A percentile compares a stretch with the other conserved stretches of the same genome.
These are phyloP conservation scores for Gnathonemus longibarbis DNA, from an alignment of 2,113 vertebrate species.

Conservation along the genomic window DNA sequence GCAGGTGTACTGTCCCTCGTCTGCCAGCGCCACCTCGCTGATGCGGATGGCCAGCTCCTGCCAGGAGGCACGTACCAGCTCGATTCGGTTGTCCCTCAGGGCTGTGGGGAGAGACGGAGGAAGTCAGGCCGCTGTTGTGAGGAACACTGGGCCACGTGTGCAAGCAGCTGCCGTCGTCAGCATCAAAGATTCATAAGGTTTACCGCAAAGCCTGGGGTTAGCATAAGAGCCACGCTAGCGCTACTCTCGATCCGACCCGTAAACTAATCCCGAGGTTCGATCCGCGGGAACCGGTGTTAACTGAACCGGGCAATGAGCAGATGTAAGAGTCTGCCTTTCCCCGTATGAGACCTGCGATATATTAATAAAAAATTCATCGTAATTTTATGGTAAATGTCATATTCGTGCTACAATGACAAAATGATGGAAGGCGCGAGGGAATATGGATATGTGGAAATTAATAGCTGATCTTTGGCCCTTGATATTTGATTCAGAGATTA, in stretches of 20 bases:
- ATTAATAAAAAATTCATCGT: background rate
- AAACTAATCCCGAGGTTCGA: background rate
- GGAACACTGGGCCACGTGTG: accelerated
- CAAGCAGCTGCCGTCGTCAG: slow-evolving; percentile 2
- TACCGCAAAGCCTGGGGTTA: slow-evolving; percentile 17
- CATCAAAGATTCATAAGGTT: slow-evolving; percentile 28
- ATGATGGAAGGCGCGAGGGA: background rate
- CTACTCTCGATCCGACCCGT: background rate
- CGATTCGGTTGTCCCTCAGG: slow-evolving; percentile 90
- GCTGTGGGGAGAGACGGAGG: slow-evolving; percentile 54
- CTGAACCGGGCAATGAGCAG: background rate
- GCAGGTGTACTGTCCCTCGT: slow-evolving; percentile 96
- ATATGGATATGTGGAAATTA: slow-evolving; percentile 18
- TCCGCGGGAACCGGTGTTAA: background rate
- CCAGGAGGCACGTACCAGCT: slow-evolving; percentile 85
- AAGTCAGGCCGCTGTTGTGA: background rate
- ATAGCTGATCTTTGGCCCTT: slow-evolving; percentile 9
- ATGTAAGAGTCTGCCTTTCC: background rate
- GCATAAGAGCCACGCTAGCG: background rate
- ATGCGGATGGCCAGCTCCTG: slow-evolving; percentile 93
- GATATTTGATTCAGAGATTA: slow-evolving; percentile 1
- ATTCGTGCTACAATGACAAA: background rate
- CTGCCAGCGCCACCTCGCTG: slow-evolving; percentile 82
- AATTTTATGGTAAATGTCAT: background rate
- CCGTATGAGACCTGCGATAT: background rate